phyloP scores from a whole-genome alignment of 2,888 invertebrate species.

The Dasypogon diadema region DNA sequence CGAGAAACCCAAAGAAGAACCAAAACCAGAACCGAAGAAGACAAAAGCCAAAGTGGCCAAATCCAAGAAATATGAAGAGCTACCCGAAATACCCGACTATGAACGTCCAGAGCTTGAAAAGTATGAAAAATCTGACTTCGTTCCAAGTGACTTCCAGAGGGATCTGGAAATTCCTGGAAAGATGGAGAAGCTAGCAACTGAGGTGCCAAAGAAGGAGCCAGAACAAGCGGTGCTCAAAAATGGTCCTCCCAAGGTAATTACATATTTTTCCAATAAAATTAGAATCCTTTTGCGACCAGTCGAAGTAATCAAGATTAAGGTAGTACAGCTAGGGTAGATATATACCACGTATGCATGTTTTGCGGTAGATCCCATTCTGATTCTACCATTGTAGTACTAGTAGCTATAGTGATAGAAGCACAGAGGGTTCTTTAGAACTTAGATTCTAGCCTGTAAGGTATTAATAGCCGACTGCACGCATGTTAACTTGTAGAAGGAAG shows the following conservation, averaged over 20 bases:
- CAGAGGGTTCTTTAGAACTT: background rate
- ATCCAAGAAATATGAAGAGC: constrained; percentile 71
- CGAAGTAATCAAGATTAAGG: background rate
- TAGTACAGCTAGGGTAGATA: too few species aligned
- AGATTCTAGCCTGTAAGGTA: background rate
- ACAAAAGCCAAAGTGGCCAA: constrained; percentile 62
- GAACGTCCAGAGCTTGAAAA: constrained; percentile 80
- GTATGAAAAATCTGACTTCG: constrained; percentile 74
- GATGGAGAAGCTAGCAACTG: constrained; percentile 64
- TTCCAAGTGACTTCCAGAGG: constrained; percentile 67
- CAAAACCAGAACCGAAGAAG: constrained; percentile 61
- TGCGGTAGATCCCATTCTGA: too few species aligned
- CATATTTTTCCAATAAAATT: too few species aligned
- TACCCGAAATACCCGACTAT: constrained; percentile 79
- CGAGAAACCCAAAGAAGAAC: constrained; percentile 63
- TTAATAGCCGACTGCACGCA: background rate
- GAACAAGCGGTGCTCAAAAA: constrained; percentile 62
- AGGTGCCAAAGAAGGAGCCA: constrained; percentile 60
- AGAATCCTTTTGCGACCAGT: too few species aligned
- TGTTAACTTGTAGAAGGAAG: constrained; percentile 66
- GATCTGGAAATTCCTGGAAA: constrained; percentile 65
- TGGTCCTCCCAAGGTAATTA: constrained; percentile 64
- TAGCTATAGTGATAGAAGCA: too few species aligned
- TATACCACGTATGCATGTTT: too few species aligned
- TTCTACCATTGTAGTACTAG: too few species aligned